Percentiles rank a stretch among this genome's conserved stretches.
Evolutionary conservation across 2,113 vertebrate genomes (phyloP).

Genomic region (Bothrops jararaca): DNA sequence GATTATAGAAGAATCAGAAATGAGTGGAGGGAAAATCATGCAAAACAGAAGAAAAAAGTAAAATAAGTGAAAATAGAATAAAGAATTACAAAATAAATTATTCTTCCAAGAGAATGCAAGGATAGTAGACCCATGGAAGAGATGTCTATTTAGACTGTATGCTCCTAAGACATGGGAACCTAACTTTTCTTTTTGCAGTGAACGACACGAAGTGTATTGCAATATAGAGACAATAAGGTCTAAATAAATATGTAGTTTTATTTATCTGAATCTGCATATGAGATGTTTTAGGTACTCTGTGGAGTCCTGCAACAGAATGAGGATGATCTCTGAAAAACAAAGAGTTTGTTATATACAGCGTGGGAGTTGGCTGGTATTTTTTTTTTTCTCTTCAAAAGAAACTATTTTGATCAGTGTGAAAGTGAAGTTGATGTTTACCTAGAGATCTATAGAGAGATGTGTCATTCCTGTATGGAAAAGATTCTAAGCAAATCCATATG

Average conservation of each 20-base stretch:
- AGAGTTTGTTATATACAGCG: neutral
- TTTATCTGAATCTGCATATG: neutral
- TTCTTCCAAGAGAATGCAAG: neutral
- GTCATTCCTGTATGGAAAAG: neutral
- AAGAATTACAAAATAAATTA: neutral
- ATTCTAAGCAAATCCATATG: constrained; percentile 19
- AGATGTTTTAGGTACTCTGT: neutral
- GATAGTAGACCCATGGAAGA: neutral
- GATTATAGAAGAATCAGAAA: neutral
- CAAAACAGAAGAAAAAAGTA: neutral
- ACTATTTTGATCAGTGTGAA: neutral
- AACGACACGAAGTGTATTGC: neutral
- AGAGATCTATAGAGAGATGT: neutral
- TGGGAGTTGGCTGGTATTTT: neutral
- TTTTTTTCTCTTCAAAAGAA: neutral
- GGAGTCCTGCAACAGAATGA: neutral
- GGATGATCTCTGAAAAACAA: constrained; percentile 1
- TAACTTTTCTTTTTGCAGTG: neutral
- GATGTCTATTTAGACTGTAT: neutral
- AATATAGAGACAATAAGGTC: neutral
- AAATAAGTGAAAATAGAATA: neutral
- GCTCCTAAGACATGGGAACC: neutral
- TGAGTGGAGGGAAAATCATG: neutral
- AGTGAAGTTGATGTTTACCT: neutral
- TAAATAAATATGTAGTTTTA: neutral